phyloP scores from a whole-genome alignment of 2,113 vertebrate species.

The Gallinago media region DNA sequence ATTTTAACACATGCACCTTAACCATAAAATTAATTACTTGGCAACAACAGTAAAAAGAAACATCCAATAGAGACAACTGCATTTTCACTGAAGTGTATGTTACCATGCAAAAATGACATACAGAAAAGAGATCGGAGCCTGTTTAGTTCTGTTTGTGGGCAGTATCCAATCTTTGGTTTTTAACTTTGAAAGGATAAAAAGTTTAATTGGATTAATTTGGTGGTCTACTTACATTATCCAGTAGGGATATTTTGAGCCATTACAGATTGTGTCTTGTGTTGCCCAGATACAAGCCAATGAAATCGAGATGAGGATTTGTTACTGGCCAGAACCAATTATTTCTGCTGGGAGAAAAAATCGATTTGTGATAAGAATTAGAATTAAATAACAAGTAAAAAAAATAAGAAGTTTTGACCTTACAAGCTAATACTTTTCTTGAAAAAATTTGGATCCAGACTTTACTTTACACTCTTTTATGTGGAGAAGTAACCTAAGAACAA shows the following conservation, averaged over 20 bases:
- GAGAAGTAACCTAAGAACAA: background rate
- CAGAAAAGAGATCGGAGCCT: background rate
- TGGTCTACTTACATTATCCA: slow-evolving; percentile 14
- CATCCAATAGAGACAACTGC: background rate
- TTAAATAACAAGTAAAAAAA: background rate
- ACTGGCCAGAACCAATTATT: background rate
- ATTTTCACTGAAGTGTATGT: background rate
- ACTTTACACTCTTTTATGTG: background rate
- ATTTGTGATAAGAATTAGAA: slow-evolving; percentile 5
- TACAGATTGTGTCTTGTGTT: background rate
- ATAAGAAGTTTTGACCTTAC: background rate
- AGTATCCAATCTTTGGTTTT: background rate
- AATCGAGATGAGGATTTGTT: background rate
- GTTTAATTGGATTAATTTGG: slow-evolving; percentile 9
- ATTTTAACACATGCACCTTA: background rate
- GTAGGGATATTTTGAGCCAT: background rate
- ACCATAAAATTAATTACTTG: background rate
- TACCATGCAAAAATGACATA: background rate
- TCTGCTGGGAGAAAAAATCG: slow-evolving; percentile 34
- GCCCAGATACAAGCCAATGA: background rate
- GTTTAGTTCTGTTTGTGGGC: background rate
- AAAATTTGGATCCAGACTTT: background rate
- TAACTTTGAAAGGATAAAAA: background rate
- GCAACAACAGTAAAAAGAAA: background rate
- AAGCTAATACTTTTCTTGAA: background rate